Percentiles rank a stretch among this genome's conserved stretches.
phyloP scores from a whole-genome alignment of 2,797 vertebrate species.

The Pristis pectinata region DNA sequence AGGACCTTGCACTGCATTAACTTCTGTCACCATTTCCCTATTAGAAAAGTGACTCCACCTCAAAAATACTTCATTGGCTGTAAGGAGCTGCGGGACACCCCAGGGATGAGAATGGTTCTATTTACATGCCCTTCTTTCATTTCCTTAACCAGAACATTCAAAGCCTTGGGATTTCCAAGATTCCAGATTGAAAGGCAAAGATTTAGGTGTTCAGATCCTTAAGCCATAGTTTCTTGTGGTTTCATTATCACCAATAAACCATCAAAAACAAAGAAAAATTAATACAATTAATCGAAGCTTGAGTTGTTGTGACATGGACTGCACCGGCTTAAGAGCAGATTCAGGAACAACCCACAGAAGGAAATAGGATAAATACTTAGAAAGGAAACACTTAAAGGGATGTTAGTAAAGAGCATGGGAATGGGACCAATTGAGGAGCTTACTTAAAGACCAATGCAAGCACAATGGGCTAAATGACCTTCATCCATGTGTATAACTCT shows the following conservation, averaged over 20 bases:
- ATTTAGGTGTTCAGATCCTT: background rate
- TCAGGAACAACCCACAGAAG: background rate
- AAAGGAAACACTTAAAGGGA: background rate
- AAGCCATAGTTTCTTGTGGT: background rate
- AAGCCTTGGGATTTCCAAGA: background rate
- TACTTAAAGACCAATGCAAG: background rate
- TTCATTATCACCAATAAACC: background rate
- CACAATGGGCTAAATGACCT: background rate
- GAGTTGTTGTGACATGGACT: background rate
- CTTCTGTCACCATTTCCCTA: too few relatives aligned
- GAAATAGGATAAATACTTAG: background rate
- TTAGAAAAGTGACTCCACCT: background rate
- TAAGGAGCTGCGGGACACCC: background rate
- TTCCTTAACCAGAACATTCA: background rate
- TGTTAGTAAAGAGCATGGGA: background rate
- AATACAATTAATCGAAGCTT: background rate
- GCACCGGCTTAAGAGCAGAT: background rate
- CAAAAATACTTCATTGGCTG: background rate
- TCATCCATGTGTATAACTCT: background rate
- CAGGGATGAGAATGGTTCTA: background rate
- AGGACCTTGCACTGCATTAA: background rate
- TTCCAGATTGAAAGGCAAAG: background rate
- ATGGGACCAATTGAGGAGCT: background rate
- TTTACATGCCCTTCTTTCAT: background rate
- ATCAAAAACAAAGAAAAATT: background rate